phyloP scores from a whole-genome alignment of 2,888 invertebrate species.

The Hipparchia semele region DNA sequence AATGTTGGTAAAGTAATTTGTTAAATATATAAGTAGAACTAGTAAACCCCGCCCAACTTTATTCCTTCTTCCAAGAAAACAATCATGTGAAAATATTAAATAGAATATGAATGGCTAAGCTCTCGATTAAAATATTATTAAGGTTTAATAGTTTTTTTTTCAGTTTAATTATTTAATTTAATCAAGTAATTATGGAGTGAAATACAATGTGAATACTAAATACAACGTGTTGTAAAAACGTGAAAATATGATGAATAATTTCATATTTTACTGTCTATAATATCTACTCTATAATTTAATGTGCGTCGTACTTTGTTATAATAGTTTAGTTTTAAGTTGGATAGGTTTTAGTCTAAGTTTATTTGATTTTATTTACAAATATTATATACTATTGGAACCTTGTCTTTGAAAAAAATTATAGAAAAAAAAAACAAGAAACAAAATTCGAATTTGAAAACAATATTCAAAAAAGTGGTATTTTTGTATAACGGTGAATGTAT shows the following conservation, averaged over 20 bases:
- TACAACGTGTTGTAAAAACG: not conserved
- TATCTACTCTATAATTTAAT: slow-evolving; percentile 10
- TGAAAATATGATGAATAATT: slow-evolving; percentile 9
- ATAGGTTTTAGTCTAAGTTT: slow-evolving; percentile 39
- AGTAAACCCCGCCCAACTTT: slow-evolving; percentile 8
- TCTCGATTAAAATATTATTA: slow-evolving; percentile 20
- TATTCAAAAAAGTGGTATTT: slow-evolving; percentile 71
- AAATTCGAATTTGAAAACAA: slow-evolving; percentile 67
- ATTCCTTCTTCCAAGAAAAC: slow-evolving; percentile 22
- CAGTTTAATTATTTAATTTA: not conserved
- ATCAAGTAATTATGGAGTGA: not conserved
- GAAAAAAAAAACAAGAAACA: slow-evolving; percentile 48
- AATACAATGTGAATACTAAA: slow-evolving; percentile 16
- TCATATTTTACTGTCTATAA: slow-evolving; percentile 1
- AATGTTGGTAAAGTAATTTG: slow-evolving; percentile 19
- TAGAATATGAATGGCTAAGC: slow-evolving; percentile 21
- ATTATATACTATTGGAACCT: slow-evolving; percentile 37
- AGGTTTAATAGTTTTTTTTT: slow-evolving; percentile 5
- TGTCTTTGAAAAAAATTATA: slow-evolving; percentile 50
- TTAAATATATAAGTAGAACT: slow-evolving; percentile 22
- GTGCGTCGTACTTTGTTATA: slow-evolving; percentile 37
- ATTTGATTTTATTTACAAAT: slow-evolving; percentile 35
- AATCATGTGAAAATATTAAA: slow-evolving; percentile 16
- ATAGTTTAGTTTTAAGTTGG: slow-evolving; percentile 36
- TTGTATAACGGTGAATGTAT: slow-evolving; percentile 65